Base-by-base conservation (phyloP, 2,888 invertebrate genomes). In the Drosophila algonquin region DNA sequence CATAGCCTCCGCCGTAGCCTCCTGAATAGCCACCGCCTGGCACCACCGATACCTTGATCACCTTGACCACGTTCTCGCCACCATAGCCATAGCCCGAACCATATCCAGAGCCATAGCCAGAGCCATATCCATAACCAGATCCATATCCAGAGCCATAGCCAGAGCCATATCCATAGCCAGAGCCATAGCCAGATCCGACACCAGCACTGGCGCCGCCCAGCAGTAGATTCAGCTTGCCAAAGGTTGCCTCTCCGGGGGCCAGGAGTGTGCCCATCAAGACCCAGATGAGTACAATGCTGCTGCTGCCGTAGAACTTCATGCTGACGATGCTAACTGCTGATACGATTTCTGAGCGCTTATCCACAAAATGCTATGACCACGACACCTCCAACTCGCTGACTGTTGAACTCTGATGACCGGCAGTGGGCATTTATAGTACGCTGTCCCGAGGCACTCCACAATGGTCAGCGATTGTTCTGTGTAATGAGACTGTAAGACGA, bases 181-280 rank as follows among this genome's bases (percentile, higher is more conserved):
- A 47, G 1, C 73, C 68, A 46, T 77, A 75, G 45, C 85, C 82
- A 24, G 65, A 76, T 30, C 70, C 54, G 6, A 18, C 56, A 18
- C 67, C 76, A 30, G 70, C 73, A 14, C 63, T 75, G 1, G 63
- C 73, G 30, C 77, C 76, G 18, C 85, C 82, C 48, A 81, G 59
- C 58, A 89, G 64, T 9, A 89, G 63, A 27, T 84, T 84, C 52
- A 90, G 62, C 57, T 90, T 90, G 68, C 81, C 80, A 48, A 90
- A 88, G 21, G 89, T 90, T 9, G 90, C 90, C 14, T 74, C 72
- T 12, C 76, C 76, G 4, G 88, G 88, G 0, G 72, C 44, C 21
- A 65, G 50, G 5, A 80, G 44, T 0, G 74, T 63, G 3, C 60
- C 64, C 48, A 77, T 35, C 47, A 79, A 44, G 1, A 79, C 51